Base-by-base conservation (phyloP, 2,888 invertebrate genomes). In the Diploptera punctata region DNA sequence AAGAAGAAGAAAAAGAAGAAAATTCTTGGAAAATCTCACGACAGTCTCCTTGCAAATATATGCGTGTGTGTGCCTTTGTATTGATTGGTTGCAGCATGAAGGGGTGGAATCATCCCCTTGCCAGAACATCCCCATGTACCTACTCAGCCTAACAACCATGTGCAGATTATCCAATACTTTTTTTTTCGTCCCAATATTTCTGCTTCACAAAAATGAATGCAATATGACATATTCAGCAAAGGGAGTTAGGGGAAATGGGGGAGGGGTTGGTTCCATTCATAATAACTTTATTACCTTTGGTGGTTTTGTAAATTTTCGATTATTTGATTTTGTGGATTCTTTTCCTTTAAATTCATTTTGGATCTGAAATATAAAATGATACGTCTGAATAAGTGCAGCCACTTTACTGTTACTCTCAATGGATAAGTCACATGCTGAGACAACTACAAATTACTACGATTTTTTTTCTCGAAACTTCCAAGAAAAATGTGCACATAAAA, bases 1-100 rank as follows among this genome's bases (percentile, higher is more conserved):
- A 33, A 33, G 33, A 33, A 57, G n/a, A 33, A 10, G 33, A 33
- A 7, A 10, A 33, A 33, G 33, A 33, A 57, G n/a, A 60, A 44
- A 65, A 65, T 62, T 65, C 65, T 44, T 65, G 24, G 65, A 29
- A 65, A 65, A 26, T 65, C 65, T 65, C 29, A n/a, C 26, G 47
- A 47, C 65, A 26, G 19, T 9, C 57, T 57, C 24, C 31, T 57
- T 13, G 57, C 57, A 57, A 57, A 57, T 57, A 29, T 29, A 57
- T 31, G 57, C 57, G 57, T 57, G 57, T 29, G 65, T 65, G 65
- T 47, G 65, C 26, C 44, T 47, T 43, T 65, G 47, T 65, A 65
- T 65, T 65, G 65, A 65, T 65, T 65, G 65, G 65, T n/a, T 60
- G 60, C 9, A n/a, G n/a, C 47, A n/a, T 7, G 47, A 47, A n/a